Evolutionary conservation across 2,888 invertebrate species (phyloP).

Genomic region (Lacanobia wlatinum): DNA sequence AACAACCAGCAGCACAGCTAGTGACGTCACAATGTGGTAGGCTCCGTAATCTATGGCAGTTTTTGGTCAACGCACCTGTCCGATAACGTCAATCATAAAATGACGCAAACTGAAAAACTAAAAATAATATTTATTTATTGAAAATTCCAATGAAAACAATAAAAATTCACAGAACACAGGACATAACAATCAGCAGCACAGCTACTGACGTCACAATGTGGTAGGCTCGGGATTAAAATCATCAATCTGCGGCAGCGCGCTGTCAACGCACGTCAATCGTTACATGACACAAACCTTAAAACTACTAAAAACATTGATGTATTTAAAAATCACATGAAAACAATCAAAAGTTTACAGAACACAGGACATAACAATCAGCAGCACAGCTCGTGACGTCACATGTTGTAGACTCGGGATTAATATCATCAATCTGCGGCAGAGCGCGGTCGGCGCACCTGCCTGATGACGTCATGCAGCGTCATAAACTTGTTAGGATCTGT

Average conservation of each 20-base stretch:
- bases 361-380: not conserved
- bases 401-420: too few species aligned
- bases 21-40: not conserved
- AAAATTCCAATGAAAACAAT: too few species aligned
- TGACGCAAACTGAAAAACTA: too few species aligned
- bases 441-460: slow-evolving; percentile 67
- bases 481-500: slow-evolving; percentile 51
- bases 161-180: not conserved
- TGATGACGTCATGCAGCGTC: slow-evolving; percentile 61
- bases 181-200: not conserved
- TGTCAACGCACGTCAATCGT: slow-evolving; percentile 67
- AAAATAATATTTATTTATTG: too few species aligned
- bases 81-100: too few species aligned
- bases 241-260: slow-evolving; percentile 65
- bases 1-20: not conserved
- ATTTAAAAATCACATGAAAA: too few species aligned
- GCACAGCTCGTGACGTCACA: not conserved
- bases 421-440: slow-evolving; percentile 66
- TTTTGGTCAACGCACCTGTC: too few species aligned
- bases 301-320: too few species aligned
- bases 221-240: slow-evolving; percentile 61
- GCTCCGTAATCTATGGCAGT: too few species aligned
- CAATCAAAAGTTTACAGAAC: not conserved
- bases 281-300: too few species aligned
- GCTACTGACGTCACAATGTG: not conserved